Base-by-base conservation (phyloP, 2,113 vertebrate species). In the Holacanthus passer region DNA sequence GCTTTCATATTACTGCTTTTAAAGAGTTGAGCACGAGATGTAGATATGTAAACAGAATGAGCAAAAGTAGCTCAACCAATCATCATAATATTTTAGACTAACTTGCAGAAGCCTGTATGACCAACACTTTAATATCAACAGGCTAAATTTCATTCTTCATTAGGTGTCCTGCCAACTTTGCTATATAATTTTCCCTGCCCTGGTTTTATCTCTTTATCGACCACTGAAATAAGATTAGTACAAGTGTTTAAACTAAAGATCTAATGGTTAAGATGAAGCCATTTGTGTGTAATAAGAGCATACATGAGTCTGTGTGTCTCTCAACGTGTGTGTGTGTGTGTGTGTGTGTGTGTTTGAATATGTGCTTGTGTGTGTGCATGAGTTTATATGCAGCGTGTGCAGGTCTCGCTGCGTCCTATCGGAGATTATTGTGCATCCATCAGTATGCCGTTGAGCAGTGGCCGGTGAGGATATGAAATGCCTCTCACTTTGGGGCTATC, bases 341-440 rank as follows among this genome's bases (percentile, higher is more conserved):
- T 80, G 31, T 73, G 53, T 35, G 74, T 12, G 29, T 52, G 50
- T 55, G 43, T 32, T 37, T 79, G 62, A 58, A 41, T 47, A 52
- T 60, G 50, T 76, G 74, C 74, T 41, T 77, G 17, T 71, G 70
- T 79, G 67, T 72, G 8, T n/a, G 81, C 63, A 68, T 65, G 71
- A 84, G 71, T 85, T 79, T 79, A 35, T 85, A 81, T 83, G 81
- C 81, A 76, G 67, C 32, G 37, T 64, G 62, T 72, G 77, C 81
- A 82, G 72, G 65, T 88, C 85, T 86, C 75, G 64, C 85, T 37
- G 74, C 58, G n/a, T 90, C 59, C 74, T 94, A 94, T 90, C 47
- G 89, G 80, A 90, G 88, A 93, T 93, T 86, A 89, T 89, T 90
- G 89, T 65, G 86, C 91, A 94, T 95, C 92, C 93, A 93, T 95